Base-by-base conservation (phyloP, 2,888 invertebrate species). In the Atrina japonica region DNA sequence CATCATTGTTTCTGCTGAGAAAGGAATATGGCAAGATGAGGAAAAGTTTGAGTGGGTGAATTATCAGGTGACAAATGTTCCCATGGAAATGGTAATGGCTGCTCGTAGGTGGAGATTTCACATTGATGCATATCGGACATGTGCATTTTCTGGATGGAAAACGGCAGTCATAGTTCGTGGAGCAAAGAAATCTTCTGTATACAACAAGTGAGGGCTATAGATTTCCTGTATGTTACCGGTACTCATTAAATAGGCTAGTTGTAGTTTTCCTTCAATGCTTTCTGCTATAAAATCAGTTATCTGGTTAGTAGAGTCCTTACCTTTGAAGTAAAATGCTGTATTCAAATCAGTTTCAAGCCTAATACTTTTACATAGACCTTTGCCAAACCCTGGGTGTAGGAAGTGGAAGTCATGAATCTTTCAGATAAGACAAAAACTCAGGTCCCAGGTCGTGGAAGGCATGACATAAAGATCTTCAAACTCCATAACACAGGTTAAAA, bases 131-230 rank as follows among this genome's bases (percentile, higher is more conserved):
- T 77, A 59, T 18, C 56, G 60, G 27, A 75, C 73, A 11, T 71
- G 69, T 6, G 77, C 87, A 21, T 88, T 88, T 64, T 50, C 70
- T 25, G 84, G 80, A 0, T 87, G 86, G 86, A 85, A 81, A 25
- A 84, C 81, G 3, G 85, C 86, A 18, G 81, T 87, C 6, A 58
- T 86, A 27, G 81, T 84, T 9, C 59, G 60, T 9, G 76, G 81
- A 50, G 60, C 65, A 3, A 80, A 78, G 41, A 82, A 78, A 35
- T 68, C 73, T 27, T 63, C 58, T 23, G 82, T 83, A 16, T 86
- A 84, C 55, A 84, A 82, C 75, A 80, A 86, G 87, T 88, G 11
- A 45, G 25, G n/a, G 14, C n/a, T n/a, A n/a, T n/a, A 40, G 14
- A 40, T 40, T 11, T 1, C 45, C 18, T 14, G 41, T n/a, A 41